phyloP scores from a whole-genome alignment of 2,113 vertebrate species.

The Hippocampus guttulatus region DNA sequence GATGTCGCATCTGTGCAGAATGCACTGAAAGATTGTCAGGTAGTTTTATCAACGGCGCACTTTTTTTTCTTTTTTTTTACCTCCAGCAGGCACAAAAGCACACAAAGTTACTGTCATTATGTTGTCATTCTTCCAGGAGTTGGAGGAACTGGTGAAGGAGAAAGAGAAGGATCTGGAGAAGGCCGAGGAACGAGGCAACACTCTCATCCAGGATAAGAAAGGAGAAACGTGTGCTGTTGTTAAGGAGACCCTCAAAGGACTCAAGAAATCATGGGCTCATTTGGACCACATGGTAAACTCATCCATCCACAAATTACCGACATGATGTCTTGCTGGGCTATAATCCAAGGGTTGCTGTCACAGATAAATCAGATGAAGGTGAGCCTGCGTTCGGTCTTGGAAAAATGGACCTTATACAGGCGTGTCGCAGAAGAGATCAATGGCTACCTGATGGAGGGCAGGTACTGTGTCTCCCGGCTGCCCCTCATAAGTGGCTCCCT shows the following conservation, averaged over 20 bases:
- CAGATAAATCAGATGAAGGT: slow-evolving; percentile 86
- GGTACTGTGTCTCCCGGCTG: slow-evolving; percentile 86
- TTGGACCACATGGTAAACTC: slow-evolving; percentile 81
- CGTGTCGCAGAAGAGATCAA: slow-evolving; percentile 83
- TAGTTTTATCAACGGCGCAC: slow-evolving; percentile 40
- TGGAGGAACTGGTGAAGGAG: slow-evolving; percentile 85
- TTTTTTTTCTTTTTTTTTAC: too few relatives aligned
- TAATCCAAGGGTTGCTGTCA: background rate
- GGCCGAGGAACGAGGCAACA: slow-evolving; percentile 82
- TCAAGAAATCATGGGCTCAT: slow-evolving; percentile 83
- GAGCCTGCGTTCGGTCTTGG: slow-evolving; percentile 79
- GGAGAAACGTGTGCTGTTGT: slow-evolving; percentile 78
- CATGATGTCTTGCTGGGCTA: background rate
- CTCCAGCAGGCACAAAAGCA: too few relatives aligned
- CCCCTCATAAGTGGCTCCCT: slow-evolving; percentile 87
- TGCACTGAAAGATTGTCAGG: slow-evolving; percentile 91
- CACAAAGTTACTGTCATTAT: too few relatives aligned
- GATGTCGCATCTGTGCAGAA: slow-evolving; percentile 89
- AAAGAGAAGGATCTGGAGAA: slow-evolving; percentile 93
- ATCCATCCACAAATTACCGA: background rate
- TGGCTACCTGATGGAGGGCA: slow-evolving; percentile 83
- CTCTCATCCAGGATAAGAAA: slow-evolving; percentile 84
- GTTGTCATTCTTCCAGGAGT: slow-evolving; percentile 73
- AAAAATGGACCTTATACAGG: slow-evolving; percentile 87
- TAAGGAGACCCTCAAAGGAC: slow-evolving; percentile 73